Conservation (phyloP, 2,797 vertebrate genomes). For the Cuculus canorus region DNA sequence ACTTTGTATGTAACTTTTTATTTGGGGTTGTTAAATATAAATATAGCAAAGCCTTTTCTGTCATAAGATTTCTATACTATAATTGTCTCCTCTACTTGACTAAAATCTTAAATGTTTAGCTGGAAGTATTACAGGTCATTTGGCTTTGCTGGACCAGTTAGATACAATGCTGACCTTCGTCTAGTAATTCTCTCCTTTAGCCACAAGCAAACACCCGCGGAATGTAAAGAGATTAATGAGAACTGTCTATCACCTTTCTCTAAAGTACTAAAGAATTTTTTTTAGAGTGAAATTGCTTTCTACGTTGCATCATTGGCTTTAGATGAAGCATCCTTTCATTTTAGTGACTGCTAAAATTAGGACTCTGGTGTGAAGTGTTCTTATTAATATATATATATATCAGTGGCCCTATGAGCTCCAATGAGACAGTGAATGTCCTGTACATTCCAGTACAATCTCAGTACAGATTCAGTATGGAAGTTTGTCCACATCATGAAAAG, state of each 20-base stretch:
- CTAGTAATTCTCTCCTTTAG: background rate
- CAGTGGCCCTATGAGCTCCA: background rate
- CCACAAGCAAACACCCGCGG: background rate
- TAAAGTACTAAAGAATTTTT: background rate
- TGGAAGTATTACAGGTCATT: background rate
- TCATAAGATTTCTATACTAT: background rate
- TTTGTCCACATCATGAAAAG: background rate
- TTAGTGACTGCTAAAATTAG: background rate
- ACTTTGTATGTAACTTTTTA: constrained; percentile 5
- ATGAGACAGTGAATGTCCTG: background rate
- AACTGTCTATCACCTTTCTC: background rate
- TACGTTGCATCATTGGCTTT: background rate
- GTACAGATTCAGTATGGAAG: background rate
- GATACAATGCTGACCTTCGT: background rate
- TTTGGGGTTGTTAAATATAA: constrained; percentile 16
- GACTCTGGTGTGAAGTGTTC: background rate
- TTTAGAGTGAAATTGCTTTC: background rate
- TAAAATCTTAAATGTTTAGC: constrained; percentile 5
- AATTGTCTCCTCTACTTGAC: background rate
- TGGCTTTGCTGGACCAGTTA: background rate
- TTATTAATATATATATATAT: background rate
- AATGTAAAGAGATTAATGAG: background rate
- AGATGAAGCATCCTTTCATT: background rate
- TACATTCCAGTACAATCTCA: too few relatives aligned
- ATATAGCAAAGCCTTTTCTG: constrained; percentile 18